Conservation (phyloP, 2,888 invertebrate genomes). For the Glaucopsyche alexis region DNA sequence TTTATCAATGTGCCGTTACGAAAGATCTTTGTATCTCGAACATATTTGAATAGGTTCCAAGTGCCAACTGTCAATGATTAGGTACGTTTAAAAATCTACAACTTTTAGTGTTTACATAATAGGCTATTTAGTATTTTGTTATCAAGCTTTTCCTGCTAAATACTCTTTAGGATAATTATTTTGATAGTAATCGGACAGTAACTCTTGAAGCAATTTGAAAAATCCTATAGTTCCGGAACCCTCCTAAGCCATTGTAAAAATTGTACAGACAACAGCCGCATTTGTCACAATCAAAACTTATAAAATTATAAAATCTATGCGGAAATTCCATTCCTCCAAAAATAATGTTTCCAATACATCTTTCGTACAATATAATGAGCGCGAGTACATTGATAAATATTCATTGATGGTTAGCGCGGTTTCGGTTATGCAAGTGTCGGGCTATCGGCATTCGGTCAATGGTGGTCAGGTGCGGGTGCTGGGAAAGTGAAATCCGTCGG, state of each 20-base stretch:
- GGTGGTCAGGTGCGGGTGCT: slow-evolving; percentile 58
- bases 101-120: background rate
- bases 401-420: slow-evolving; percentile 26
- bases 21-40: slow-evolving; percentile 39
- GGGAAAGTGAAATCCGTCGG: slow-evolving; percentile 68
- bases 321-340: background rate
- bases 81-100: background rate
- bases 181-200: too few relatives aligned
- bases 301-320: background rate
- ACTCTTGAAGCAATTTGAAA: too few relatives aligned
- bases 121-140: background rate
- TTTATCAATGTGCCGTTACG: slow-evolving; percentile 38
- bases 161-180: too few relatives aligned
- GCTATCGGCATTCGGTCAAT: slow-evolving; percentile 49
- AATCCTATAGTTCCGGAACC: too few relatives aligned
- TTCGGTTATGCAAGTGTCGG: slow-evolving; percentile 55
- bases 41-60: slow-evolving; percentile 54
- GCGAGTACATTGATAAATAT: slow-evolving; percentile 18
- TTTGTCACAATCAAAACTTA: background rate
- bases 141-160: background rate
- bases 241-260: background rate
- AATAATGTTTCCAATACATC: background rate
- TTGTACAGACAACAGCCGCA: background rate
- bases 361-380: background rate
- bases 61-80: slow-evolving; percentile 44